Evolutionary conservation across 2,797 vertebrate species (phyloP).

Genomic region (Phalloptychus januarius): DNA sequence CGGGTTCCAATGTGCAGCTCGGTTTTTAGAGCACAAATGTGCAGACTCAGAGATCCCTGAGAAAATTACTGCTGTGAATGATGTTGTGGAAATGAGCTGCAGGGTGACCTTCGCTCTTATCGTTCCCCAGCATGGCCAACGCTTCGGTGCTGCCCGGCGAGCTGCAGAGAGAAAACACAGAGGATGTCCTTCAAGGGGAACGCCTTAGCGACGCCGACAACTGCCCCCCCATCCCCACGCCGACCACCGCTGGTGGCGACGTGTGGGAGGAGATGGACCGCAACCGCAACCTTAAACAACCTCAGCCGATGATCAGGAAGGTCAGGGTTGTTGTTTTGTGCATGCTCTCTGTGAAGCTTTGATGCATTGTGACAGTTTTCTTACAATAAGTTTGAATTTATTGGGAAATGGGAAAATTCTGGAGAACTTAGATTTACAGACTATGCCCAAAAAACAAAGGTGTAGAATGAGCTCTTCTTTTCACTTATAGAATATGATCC

Average conservation of each 20-base stretch:
- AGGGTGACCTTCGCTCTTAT: conserved; percentile 55
- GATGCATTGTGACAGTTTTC: background rate
- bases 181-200: conserved; percentile 98
- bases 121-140: conserved; percentile 91
- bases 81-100: conserved; percentile 41
- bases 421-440: too few species aligned
- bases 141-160: conserved; percentile 95
- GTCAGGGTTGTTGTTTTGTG: conserved; percentile 72
- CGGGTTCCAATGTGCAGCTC: conserved; percentile 6
- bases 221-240: conserved; percentile 85
- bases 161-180: conserved; percentile 94
- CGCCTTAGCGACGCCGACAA: conserved; percentile 96
- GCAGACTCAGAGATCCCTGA: conserved; percentile 50
- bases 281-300: conserved; percentile 89
- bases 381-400: background rate
- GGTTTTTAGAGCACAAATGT: conserved; percentile 44
- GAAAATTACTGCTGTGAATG: conserved; percentile 50
- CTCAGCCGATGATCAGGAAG: conserved; percentile 86
- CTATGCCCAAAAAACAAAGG: too few species aligned
- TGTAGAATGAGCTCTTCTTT: background rate
- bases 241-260: conserved; percentile 86
- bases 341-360: background rate
- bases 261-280: conserved; percentile 97
- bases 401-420: too few species aligned
- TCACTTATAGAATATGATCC: background rate